Evolutionary conservation across 2,113 vertebrate species (phyloP).

Genomic region (Nothocercus nigrocapillus): DNA sequence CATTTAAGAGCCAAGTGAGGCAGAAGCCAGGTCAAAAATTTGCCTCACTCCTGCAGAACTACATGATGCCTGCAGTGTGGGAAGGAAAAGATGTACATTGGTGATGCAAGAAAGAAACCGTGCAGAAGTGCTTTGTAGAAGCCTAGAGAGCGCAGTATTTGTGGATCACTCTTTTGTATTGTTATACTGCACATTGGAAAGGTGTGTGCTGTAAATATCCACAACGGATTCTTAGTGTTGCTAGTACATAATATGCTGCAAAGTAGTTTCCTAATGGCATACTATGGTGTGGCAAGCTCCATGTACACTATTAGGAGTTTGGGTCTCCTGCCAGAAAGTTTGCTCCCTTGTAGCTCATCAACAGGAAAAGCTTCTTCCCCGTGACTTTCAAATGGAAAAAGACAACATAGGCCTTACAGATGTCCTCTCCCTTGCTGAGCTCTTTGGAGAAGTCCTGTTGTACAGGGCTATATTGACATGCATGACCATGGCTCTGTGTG

Average conservation of each 20-base stretch:
- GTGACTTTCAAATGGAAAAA: background rate
- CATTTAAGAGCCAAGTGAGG: background rate
- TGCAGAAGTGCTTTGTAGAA: background rate
- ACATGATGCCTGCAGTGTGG: background rate
- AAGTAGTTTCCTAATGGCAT: background rate
- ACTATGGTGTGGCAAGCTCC: background rate
- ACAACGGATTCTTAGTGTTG: background rate
- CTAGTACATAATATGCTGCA: background rate
- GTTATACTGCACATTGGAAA: background rate
- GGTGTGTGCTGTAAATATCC: background rate
- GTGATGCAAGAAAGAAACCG: background rate
- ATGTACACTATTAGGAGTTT: background rate
- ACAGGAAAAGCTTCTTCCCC: background rate
- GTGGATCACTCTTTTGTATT: background rate
- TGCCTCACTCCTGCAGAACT: background rate
- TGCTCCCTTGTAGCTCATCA: rapidly evolving
- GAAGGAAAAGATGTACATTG: background rate
- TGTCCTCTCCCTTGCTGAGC: background rate
- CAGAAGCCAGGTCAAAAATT: background rate
- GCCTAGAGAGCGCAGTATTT: background rate
- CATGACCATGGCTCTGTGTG: background rate
- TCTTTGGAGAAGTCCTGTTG: background rate
- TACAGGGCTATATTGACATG: too few species aligned
- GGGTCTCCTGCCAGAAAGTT: background rate
- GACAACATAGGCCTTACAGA: rapidly evolving